These are phyloP conservation scores for Labeo catla DNA, from an alignment of 2,113 vertebrate genomes.

Conservation along the genomic window DNA sequence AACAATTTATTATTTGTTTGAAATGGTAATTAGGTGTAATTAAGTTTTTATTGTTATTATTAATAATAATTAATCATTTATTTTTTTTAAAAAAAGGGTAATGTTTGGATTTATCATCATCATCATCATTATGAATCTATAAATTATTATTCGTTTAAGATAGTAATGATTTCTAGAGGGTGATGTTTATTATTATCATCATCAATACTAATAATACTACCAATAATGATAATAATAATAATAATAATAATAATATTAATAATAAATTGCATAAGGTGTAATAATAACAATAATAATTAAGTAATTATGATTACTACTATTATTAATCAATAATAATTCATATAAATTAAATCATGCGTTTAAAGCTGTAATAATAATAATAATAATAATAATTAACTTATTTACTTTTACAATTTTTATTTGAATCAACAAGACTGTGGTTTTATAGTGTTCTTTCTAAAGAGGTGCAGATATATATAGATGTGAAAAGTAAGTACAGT, in stretches of 20 bases:
- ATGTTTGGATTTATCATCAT: not conserved
- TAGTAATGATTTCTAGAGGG: not conserved
- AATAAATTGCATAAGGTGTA: not conserved
- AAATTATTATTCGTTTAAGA: not conserved
- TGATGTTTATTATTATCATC: not conserved
- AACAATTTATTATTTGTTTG: no score
- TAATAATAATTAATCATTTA: no score
- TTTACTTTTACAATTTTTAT: not conserved
- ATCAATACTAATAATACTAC: not conserved
- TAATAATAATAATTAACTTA: not conserved
- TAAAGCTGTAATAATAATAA: not conserved
- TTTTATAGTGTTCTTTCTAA: not conserved
- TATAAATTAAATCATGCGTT: no score
- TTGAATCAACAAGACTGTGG: not conserved
- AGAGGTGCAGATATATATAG: not conserved
- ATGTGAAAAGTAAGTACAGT: conserved; percentile 42
- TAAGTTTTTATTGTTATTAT: no score
- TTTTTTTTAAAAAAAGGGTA: no score
- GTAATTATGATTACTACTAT: no score
- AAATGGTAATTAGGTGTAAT: no score
- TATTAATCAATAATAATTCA: no score
- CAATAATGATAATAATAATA: not conserved
- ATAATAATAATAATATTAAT: not conserved
- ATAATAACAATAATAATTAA: no score
- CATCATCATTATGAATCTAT: not conserved